Percentiles rank a stretch among this genome's conserved stretches.
Conservation (phyloP, 2,113 vertebrate genomes). For the Penelope pileata region DNA sequence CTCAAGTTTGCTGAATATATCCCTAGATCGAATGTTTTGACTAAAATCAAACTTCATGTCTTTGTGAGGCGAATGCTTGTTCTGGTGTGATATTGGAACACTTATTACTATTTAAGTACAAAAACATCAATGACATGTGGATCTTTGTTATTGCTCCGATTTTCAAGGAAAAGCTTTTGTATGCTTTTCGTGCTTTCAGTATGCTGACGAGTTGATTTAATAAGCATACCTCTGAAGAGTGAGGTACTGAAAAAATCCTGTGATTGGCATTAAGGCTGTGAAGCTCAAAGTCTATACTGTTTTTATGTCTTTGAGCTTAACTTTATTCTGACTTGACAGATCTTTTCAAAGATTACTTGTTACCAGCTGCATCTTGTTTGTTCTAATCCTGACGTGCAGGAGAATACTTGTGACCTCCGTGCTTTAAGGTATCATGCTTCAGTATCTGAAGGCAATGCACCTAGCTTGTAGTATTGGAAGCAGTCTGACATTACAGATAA, state of each 20-base stretch:
- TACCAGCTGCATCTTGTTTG: neutral
- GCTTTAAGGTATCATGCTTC: neutral
- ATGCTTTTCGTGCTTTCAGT: neutral
- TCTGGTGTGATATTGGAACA: neutral
- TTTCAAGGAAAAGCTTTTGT: neutral
- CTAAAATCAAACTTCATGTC: neutral
- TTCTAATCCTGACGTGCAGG: neutral
- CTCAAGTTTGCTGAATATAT: neutral
- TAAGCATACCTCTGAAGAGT: neutral
- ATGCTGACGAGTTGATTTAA: neutral
- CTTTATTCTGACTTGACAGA: neutral
- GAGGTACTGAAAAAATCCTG: neutral
- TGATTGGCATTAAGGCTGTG: no score
- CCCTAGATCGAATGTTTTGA: neutral
- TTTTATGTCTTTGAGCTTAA: neutral
- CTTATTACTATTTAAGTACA: neutral
- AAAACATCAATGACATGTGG: neutral
- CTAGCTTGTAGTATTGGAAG: neutral
- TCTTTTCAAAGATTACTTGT: neutral
- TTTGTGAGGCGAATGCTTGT: neutral
- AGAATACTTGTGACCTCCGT: neutral
- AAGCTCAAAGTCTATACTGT: neutral
- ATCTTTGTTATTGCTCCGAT: neutral
- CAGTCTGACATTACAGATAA: neutral
- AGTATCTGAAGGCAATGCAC: neutral